Percentiles rank a stretch among this genome's conserved stretches.
phyloP scores from a whole-genome alignment of 2,797 vertebrate species.

The Schizopygopsis malacanthus region DNA sequence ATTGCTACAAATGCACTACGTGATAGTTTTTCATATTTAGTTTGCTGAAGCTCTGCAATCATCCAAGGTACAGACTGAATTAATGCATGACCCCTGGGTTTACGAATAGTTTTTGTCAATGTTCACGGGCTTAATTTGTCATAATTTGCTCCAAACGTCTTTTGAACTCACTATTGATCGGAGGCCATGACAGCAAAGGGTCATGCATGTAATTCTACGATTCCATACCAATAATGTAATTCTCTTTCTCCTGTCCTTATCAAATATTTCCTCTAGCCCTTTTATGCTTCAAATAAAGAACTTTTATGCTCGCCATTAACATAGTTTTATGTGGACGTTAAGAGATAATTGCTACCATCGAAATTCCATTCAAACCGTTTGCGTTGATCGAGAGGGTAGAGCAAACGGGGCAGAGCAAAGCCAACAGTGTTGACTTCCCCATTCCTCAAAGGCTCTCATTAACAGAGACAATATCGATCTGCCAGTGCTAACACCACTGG shows the following conservation, averaged over 20 bases:
- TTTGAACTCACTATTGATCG: slow-evolving; percentile 10
- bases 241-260: slow-evolving; percentile 8
- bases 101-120: background rate
- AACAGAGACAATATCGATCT: slow-evolving; percentile 79
- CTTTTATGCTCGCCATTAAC: slow-evolving; percentile 49
- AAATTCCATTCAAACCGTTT: slow-evolving; percentile 54
- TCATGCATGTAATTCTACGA: background rate
- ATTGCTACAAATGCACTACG: background rate
- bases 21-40: background rate
- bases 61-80: background rate
- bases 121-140: background rate
- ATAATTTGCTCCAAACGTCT: background rate
- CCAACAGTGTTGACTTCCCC: slow-evolving; percentile 69
- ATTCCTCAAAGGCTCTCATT: slow-evolving; percentile 76
- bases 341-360: slow-evolving; percentile 58
- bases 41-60: background rate
- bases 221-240: background rate
- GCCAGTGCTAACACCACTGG: slow-evolving; percentile 69
- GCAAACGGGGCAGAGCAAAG: slow-evolving; percentile 48
- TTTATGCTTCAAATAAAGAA: slow-evolving; percentile 30
- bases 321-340: slow-evolving; percentile 58
- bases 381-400: slow-evolving; percentile 56
- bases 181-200: background rate
- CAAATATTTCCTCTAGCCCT: background rate
- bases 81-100: background rate